phyloP scores from a whole-genome alignment of 2,888 invertebrate genomes.

The Ennomos fuscantarius region DNA sequence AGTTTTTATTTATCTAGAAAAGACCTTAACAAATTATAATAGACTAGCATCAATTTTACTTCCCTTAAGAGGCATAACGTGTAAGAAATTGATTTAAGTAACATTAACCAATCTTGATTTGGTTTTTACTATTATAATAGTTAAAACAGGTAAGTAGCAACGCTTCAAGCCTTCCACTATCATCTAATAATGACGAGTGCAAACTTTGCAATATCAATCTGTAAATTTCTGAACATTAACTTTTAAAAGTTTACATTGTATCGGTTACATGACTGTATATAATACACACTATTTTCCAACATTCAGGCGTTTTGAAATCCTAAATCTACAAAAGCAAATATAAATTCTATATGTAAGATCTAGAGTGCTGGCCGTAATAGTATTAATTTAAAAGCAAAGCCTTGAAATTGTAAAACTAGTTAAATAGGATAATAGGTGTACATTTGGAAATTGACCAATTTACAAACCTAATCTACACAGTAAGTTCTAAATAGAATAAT shows the following conservation, averaged over 20 bases:
- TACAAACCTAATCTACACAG: conserved; percentile 70
- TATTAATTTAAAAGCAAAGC: conserved; percentile 65
- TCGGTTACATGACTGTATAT: conserved; percentile 11
- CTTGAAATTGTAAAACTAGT: conserved; percentile 59
- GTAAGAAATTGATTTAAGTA: no score
- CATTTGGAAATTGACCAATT: conserved; percentile 78
- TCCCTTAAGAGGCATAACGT: no score
- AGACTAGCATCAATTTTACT: no score
- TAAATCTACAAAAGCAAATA: conserved; percentile 69
- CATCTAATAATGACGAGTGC: conserved; percentile 1
- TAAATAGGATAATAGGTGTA: conserved; percentile 64
- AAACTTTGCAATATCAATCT: conserved; percentile 10
- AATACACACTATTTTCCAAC: conserved; percentile 35
- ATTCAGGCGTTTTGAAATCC: conserved; percentile 49
- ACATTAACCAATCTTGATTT: not conserved
- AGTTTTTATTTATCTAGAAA: no score
- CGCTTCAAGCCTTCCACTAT: conserved; percentile 24
- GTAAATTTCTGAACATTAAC: conserved; percentile 17
- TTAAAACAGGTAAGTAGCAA: conserved; percentile 11
- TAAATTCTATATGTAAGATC: conserved; percentile 51
- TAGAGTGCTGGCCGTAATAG: conserved; percentile 60
- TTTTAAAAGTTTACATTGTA: conserved; percentile 9
- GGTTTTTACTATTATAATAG: not conserved
- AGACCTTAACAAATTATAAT: no score
- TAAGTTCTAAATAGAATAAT: conserved; percentile 45